Base-by-base conservation (phyloP, 1,140 invertebrate species). In the Bradysia coprophila region DNA sequence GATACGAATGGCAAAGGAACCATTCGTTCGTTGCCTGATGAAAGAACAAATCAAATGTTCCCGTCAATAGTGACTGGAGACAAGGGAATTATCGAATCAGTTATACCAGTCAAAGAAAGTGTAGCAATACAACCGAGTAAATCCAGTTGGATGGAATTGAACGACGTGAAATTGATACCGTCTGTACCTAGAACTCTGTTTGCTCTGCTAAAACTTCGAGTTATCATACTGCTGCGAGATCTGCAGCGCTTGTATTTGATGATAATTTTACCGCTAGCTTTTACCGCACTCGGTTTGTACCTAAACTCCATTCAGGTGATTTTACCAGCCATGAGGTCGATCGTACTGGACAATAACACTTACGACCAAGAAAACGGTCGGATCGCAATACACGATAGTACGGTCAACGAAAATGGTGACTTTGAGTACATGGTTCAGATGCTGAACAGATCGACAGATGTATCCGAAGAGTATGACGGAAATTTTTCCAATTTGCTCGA, bases 201-300 rank as follows among this genome's bases (percentile, higher is more conserved):
- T 18, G 61, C 61, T 13, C 41, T 64, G 10, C 41, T 63, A 11
- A 50, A 49, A 21, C 43, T 67, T 11, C 44, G 64, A 43, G 36
- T 53, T 19, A 41, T 60, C 3, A 49, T 61, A 5, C 45, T 64
- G 31, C 42, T 59, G 16, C 46, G 64, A 15, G 63, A 60, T 43
- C 50, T 64, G 0, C 57, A 59, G 44, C 57, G 62, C 31, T 48
- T 61, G 37, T 68, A 59, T 48, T 62, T 64, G 43, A 63, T 62
- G 56, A 55, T 63, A 21, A 45, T 60, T 11, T 52, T 61, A 45
- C 66, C 59, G 1, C 50, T 73, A 50, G 65, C 74, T 21, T 68
- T 79, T 32, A 72, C 76, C 33, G 73, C 71, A 0, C 55, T 78
- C 6, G 76, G 76, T 18, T 64, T 81, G 5, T 78, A 77, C 49